These are phyloP conservation scores for Acanthosepion lycidas DNA, from an alignment of 2,888 invertebrate genomes.

Conservation along the genomic window DNA sequence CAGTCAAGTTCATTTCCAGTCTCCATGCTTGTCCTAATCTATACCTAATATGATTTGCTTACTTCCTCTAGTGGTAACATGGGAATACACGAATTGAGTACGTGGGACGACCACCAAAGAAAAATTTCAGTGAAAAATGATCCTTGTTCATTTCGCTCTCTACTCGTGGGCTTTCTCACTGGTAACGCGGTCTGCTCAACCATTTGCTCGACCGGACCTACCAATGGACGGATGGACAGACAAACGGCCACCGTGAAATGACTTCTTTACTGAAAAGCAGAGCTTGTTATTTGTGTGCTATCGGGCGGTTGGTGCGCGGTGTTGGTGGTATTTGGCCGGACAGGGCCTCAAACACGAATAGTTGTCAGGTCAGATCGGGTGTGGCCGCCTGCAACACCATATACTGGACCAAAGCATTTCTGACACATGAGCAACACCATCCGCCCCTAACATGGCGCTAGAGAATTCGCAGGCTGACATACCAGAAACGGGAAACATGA, in stretches of 20 bases:
- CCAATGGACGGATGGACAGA: background rate
- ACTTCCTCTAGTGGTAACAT: background rate
- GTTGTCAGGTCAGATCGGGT: slow-evolving; percentile 33
- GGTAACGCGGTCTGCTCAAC: background rate
- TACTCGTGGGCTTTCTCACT: slow-evolving; percentile 33
- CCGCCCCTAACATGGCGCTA: slow-evolving; percentile 21
- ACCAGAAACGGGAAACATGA: background rate
- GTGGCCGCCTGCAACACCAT: slow-evolving; percentile 13
- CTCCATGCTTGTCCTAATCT: background rate
- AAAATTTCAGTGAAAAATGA: background rate
- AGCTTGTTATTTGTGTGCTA: background rate
- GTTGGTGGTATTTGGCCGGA: too few species aligned
- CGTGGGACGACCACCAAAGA: background rate
- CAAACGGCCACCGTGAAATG: background rate
- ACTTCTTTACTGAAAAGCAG: background rate
- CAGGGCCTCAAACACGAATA: background rate
- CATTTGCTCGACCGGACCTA: background rate
- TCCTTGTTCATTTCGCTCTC: background rate
- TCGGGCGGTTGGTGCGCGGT: background rate
- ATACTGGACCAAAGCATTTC: background rate
- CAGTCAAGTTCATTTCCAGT: background rate
- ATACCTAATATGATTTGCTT: background rate
- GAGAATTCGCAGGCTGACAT: slow-evolving; percentile 33
- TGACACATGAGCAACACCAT: slow-evolving; percentile 33
- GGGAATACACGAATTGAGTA: background rate